phyloP scores from a whole-genome alignment of 2,888 invertebrate species.

The Andrena haemorrhoa region DNA sequence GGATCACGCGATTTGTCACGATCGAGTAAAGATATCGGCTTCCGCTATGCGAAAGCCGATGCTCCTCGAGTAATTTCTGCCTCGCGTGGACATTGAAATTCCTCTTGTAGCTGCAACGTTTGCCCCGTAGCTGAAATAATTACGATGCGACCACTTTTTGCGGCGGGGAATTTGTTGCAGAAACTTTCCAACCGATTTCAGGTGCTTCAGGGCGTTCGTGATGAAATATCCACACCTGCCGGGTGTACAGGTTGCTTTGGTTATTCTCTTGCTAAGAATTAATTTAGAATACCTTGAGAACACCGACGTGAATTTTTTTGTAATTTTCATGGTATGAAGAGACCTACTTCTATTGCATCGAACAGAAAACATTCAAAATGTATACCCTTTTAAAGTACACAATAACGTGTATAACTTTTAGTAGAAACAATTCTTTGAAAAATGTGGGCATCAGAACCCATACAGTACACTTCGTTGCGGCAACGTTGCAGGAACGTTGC shows the following conservation, averaged over 20 bases:
- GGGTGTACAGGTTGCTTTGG: not conserved
- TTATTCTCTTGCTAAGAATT: not conserved
- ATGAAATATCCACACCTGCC: not conserved
- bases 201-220: not conserved
- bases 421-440: not conserved
- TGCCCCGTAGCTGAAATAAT: not conserved
- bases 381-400: not conserved
- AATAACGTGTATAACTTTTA: not conserved
- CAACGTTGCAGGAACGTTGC: too few relatives aligned
- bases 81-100: not conserved
- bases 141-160: not conserved
- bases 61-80: constrained; percentile 5
- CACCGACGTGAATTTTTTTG: too few relatives aligned
- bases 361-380: too few relatives aligned
- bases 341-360: too few relatives aligned
- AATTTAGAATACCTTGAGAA: not conserved
- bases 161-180: not conserved
- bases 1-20: not conserved
- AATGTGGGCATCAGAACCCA: not conserved
- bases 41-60: constrained; percentile 5
- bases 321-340: too few relatives aligned
- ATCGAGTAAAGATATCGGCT: not conserved
- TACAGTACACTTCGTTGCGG: too few relatives aligned
- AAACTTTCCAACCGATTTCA: constrained; percentile 5
- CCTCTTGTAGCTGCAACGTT: not conserved